These are phyloP conservation scores for Phoxinus phoxinus DNA, from an alignment of 2,113 vertebrate species.

Conservation along the genomic window DNA sequence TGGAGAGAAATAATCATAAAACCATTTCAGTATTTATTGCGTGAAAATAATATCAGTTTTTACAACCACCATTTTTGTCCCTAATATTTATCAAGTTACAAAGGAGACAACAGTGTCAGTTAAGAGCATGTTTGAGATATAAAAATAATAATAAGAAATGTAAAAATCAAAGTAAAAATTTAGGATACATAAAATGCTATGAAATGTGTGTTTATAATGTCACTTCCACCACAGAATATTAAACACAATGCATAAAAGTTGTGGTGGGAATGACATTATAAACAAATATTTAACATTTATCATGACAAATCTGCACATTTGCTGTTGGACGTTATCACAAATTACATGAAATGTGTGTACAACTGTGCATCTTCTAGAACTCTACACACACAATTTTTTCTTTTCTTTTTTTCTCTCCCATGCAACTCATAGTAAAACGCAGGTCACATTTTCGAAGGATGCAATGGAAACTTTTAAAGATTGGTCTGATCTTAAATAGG, in stretches of 20 bases:
- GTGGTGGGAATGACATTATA: too few relatives aligned
- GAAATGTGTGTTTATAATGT: neutral
- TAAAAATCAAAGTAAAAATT: neutral
- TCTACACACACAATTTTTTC: neutral
- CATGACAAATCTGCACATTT: neutral
- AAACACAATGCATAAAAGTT: too few relatives aligned
- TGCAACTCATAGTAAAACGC: neutral
- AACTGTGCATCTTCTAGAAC: neutral
- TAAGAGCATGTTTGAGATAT: neutral
- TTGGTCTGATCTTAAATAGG: neutral
- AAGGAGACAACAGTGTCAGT: neutral
- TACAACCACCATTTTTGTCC: neutral
- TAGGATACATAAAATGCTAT: neutral
- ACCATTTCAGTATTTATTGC: neutral
- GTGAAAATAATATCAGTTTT: neutral
- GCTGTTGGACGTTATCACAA: neutral
- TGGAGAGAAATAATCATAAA: neutral
- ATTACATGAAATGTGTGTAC: neutral
- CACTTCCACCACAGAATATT: neutral
- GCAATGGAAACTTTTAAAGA: conserved; percentile 3
- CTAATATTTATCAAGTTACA: neutral
- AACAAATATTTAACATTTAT: neutral
- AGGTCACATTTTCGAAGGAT: neutral
- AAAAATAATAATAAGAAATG: neutral
- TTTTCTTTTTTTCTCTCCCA: neutral